Percentiles rank a stretch among this genome's conserved stretches.
These are phyloP conservation scores for Melipona bicolor DNA, from an alignment of 2,888 invertebrate genomes.

Conservation along the genomic window DNA sequence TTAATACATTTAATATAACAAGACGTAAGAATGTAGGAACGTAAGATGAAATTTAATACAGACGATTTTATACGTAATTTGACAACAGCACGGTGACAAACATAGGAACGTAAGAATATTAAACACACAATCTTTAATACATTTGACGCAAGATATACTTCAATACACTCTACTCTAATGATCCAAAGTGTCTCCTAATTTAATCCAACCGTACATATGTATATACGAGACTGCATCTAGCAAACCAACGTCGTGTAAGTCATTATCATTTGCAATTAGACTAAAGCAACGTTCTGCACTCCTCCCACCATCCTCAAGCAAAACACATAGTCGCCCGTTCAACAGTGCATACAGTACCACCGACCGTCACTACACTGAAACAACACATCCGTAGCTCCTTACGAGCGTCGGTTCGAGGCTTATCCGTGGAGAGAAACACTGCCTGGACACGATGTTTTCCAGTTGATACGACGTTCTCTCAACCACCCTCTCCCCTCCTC, in stretches of 20 bases:
- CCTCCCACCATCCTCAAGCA: background rate
- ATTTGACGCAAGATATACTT: no score
- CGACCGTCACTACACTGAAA: background rate
- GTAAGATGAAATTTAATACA: no score
- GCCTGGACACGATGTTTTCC: slow-evolving; percentile 18
- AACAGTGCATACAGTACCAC: background rate
- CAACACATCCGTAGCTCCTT: background rate
- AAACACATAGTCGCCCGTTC: background rate
- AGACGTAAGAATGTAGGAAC: no score
- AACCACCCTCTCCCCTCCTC: background rate
- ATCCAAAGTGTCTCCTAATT: no score
- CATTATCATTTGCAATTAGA: background rate
- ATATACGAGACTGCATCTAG: no score
- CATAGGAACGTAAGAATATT: no score
- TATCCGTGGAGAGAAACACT: background rate
- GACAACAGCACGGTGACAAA: no score
- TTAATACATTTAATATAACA: no score
- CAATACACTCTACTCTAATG: no score
- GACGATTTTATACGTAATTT: no score
- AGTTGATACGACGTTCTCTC: slow-evolving; percentile 14
- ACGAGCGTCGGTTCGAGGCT: background rate
- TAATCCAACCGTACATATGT: no score
- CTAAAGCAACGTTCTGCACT: background rate
- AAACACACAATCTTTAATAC: no score
- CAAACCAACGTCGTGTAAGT: background rate